Base-by-base conservation (phyloP, 2,113 vertebrate species). In the Arizona elegans region DNA sequence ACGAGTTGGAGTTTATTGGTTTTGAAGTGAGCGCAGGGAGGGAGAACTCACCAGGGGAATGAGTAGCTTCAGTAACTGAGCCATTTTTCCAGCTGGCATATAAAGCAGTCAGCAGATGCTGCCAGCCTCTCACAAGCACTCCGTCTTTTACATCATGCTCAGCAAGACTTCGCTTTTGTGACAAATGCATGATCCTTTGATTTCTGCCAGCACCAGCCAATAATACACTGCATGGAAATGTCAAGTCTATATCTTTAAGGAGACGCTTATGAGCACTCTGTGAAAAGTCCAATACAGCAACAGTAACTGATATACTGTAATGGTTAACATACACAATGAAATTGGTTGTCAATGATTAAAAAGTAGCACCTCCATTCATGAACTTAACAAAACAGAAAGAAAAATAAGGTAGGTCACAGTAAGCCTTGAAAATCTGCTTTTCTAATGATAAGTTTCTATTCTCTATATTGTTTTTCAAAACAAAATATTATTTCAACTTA, bases 201-300 rank as follows among this genome's bases (percentile, higher is more conserved):
- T 94, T 91, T 93, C 89, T 93, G 94, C 91, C 90, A 91, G 93
- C 88, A 62, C 85, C 95, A 92, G 93, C 94, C 94, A 96, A 95
- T 90, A 90, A 65, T 52, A 90, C 17, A 89, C 93, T 95, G 96
- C 92, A 89, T 94, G 96, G 95, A 92, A 96, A 94, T 88, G 93
- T 87, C 91, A 95, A 91, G 93, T 95, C 94, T 95, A 96, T 96
- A 97, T 93, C 94, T 89, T 92, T 91, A 96, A 97, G 95, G 75
- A 96, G 93, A 87, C 94, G 93, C 96, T 92, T 91, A 94, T 87
- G 96, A 95, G 90, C 90, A 54, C 93, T 96, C 93, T 94, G 53
- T 38, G 96, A 90, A 96, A 93, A 95, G 96, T 95, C 93, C 96
- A 96, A 96, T 96, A 55, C 87, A 96, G 86, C 52, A 93, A 90